Evolutionary conservation across 1,140 invertebrate genomes (phyloP).

Genomic region (Drosophila prosaltans): DNA sequence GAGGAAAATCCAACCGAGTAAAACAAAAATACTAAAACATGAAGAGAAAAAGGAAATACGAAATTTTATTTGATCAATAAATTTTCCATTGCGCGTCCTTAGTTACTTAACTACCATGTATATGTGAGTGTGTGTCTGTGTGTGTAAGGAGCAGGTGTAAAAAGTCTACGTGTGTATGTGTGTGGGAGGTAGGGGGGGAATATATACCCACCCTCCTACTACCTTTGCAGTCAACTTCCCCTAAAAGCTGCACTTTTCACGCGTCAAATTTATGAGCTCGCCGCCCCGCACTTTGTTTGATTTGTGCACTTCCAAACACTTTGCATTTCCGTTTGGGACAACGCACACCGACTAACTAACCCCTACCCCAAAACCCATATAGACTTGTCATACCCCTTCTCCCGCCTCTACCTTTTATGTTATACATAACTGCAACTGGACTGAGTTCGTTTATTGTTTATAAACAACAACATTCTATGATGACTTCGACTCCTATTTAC

Average conservation of each 20-base stretch:
- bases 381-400: slow-evolving; percentile 26
- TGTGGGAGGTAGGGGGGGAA: slow-evolving; percentile 29
- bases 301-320: slow-evolving; percentile 64
- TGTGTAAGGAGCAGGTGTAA: slow-evolving; percentile 32
- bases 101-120: slow-evolving; percentile 53
- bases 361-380: background rate
- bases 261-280: slow-evolving; percentile 72
- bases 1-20: background rate
- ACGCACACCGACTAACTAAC: slow-evolving; percentile 37
- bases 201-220: slow-evolving; percentile 40
- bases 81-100: slow-evolving; percentile 64
- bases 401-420: background rate
- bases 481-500: slow-evolving; percentile 35
- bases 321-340: slow-evolving; percentile 47
- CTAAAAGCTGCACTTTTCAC: slow-evolving; percentile 66
- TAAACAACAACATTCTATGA: slow-evolving; percentile 66
- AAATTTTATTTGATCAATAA: slow-evolving; percentile 76
- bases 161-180: slow-evolving; percentile 20
- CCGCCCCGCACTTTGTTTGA: slow-evolving; percentile 53
- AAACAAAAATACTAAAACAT: slow-evolving; percentile 13
- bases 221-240: slow-evolving; percentile 30
- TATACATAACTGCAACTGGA: slow-evolving; percentile 6
- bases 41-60: background rate
- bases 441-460: slow-evolving; percentile 76
- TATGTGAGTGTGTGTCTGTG: slow-evolving; percentile 16